These are phyloP conservation scores for Ornithoptera alexandrae DNA, from an alignment of 2,888 invertebrate species.

Conservation along the genomic window DNA sequence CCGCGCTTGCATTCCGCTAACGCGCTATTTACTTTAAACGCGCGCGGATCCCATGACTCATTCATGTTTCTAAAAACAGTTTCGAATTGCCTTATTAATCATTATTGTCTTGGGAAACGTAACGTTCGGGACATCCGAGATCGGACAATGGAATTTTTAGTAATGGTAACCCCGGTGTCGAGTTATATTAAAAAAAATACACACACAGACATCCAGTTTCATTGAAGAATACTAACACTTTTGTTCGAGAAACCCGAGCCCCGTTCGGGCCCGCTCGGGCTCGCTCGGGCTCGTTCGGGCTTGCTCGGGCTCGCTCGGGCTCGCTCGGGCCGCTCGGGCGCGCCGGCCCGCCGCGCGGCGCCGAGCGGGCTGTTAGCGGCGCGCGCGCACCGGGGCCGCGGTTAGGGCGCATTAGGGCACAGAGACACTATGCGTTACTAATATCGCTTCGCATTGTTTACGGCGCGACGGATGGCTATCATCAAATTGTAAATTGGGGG, in stretches of 20 bases:
- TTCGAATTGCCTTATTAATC: constrained; percentile 66
- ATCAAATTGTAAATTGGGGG: constrained; percentile 63
- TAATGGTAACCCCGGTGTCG: constrained; percentile 67
- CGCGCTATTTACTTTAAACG: constrained; percentile 42
- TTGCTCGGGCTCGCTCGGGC: constrained; percentile 45
- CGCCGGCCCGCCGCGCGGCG: constrained; percentile 49
- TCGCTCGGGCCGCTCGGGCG: constrained; percentile 50
- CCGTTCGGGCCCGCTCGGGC: constrained; percentile 48
- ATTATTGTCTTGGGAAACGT: constrained; percentile 71
- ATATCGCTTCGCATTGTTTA: constrained; percentile 66
- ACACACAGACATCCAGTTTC: constrained; percentile 55
- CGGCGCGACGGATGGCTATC: constrained; percentile 68
- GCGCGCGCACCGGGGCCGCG: constrained; percentile 46
- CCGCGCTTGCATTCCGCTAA: constrained; percentile 31
- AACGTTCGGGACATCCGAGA: constrained; percentile 60
- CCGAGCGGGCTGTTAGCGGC: constrained; percentile 40
- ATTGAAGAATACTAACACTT: constrained; percentile 70
- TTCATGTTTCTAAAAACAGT: constrained; percentile 70
- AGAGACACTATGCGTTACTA: constrained; percentile 59
- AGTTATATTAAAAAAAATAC: constrained; percentile 53
- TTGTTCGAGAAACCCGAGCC: constrained; percentile 67
- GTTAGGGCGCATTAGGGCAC: constrained; percentile 53
- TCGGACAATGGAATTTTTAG: constrained; percentile 73
- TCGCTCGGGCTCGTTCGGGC: constrained; percentile 42
- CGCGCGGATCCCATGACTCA: constrained; percentile 69